These are phyloP conservation scores for Aleadryas rufinucha DNA, from an alignment of 2,113 vertebrate genomes.

Conservation along the genomic window DNA sequence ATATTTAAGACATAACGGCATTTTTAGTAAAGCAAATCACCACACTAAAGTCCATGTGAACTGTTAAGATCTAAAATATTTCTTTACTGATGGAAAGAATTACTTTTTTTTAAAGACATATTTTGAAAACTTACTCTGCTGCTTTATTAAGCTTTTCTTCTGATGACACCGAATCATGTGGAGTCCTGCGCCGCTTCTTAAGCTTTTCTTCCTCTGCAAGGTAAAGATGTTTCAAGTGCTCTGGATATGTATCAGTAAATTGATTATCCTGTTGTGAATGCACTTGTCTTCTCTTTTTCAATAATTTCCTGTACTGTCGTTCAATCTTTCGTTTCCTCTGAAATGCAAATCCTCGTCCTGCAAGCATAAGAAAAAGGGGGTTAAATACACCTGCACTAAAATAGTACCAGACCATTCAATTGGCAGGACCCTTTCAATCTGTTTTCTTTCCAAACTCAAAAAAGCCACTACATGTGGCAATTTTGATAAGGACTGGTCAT, in stretches of 20 bases:
- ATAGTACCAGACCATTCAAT: background rate
- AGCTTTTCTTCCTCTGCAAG: slow-evolving; percentile 85
- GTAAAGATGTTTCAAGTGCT: slow-evolving; percentile 93
- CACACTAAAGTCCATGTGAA: accelerated
- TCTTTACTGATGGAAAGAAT: background rate
- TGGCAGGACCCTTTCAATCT: background rate
- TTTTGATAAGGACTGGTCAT: background rate
- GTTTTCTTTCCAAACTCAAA: background rate
- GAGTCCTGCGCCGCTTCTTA: slow-evolving; percentile 69
- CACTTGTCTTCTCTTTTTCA: slow-evolving; percentile 72
- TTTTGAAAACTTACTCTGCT: slow-evolving; percentile 54
- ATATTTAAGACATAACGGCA: background rate
- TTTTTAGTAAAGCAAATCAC: background rate
- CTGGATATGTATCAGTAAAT: slow-evolving; percentile 85
- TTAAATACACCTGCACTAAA: background rate
- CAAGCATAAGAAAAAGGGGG: background rate
- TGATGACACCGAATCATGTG: background rate
- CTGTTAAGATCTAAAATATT: background rate
- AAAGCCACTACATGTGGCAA: accelerated
- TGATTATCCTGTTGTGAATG: background rate
- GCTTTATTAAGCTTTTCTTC: background rate
- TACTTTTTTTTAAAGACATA: background rate
- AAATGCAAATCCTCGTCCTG: slow-evolving; percentile 92
- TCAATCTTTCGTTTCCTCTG: slow-evolving; percentile 83
- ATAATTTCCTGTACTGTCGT: slow-evolving; percentile 84